Base-by-base conservation (phyloP, 2,113 vertebrate genomes). In the Pterocles gutturalis region DNA sequence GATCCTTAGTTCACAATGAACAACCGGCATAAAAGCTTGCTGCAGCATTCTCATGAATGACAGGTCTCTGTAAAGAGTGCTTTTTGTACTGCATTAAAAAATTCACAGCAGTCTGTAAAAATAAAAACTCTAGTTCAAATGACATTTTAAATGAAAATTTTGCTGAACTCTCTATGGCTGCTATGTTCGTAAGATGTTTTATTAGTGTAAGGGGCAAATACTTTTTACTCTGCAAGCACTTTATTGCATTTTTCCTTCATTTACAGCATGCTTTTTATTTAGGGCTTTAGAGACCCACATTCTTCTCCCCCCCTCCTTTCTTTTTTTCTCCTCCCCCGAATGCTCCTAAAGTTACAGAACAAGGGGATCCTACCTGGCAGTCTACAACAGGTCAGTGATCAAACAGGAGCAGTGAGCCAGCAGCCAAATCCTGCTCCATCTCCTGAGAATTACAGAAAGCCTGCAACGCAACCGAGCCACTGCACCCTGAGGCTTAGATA, bases 321-420 rank as follows among this genome's bases (percentile, higher is more conserved):
- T 64, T 71, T 90, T 81, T 93, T 90, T 81, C 93, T 61, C 71
- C 93, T 61, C 71, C 48, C 95, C 97, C 96, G 93, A 97, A 96
- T 71, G 95, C 96, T 98, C 93, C 95, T 98, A 98, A 98, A 97
- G 94, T 98, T 98, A 98, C 97, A 97, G 98, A 97, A 97, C 97
- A 98, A 95, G 94, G 96, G 95, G 97, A 96, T 88, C 96, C 97
- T 98, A 98, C 97, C 96, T 98, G 97, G 97, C 96, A 95, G 89
- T 94, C 95, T 98, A 97, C 95, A 98, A 99, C 98, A 99, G 99
- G 98, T 99, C 99, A 99, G 88, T 99, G 99, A 99, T 99, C 99
- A 99, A 99, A 99, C 98, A 98, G 76, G 88, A 97, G 76, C 97
- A 97, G 93, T 96, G 96, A 97, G 97, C 98, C 97, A 97, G 97